phyloP scores from a whole-genome alignment of 2,797 vertebrate species.

The Hyperoplus immaculatus region DNA sequence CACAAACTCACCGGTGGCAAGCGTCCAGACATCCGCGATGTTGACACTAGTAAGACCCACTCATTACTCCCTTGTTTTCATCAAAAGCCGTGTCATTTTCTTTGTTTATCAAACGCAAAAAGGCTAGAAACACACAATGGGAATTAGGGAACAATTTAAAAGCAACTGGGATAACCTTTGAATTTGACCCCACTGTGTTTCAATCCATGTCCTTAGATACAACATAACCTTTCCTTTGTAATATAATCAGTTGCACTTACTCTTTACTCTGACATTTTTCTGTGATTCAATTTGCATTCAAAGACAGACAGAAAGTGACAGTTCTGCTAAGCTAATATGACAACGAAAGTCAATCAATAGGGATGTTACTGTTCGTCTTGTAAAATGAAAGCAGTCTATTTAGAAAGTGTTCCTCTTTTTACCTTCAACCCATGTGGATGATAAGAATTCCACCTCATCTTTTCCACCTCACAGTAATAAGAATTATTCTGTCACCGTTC shows the following conservation, averaged over 20 bases:
- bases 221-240: constrained; percentile 33
- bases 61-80: neutral
- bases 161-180: constrained; percentile 32
- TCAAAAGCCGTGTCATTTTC: neutral
- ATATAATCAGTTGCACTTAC: constrained; percentile 23
- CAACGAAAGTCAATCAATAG: neutral
- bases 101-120: neutral
- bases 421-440: neutral
- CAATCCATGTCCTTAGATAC: neutral
- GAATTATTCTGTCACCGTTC: neutral
- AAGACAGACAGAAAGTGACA: constrained; percentile 5
- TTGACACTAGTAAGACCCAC: constrained; percentile 82
- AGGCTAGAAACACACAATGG: neutral
- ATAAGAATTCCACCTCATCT: neutral
- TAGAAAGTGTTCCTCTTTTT: neutral
- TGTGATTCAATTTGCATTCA: constrained; percentile 16
- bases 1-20: constrained; percentile 76
- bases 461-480: neutral
- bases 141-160: neutral
- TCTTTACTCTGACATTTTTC: constrained; percentile 29
- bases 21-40: constrained; percentile 78
- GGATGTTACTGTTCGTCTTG: neutral
- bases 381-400: neutral
- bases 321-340: constrained; percentile 1
- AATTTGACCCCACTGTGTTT: constrained; percentile 6